Evolutionary conservation across 2,113 vertebrate genomes (phyloP).

Genomic region (Psettodes erumei): DNA sequence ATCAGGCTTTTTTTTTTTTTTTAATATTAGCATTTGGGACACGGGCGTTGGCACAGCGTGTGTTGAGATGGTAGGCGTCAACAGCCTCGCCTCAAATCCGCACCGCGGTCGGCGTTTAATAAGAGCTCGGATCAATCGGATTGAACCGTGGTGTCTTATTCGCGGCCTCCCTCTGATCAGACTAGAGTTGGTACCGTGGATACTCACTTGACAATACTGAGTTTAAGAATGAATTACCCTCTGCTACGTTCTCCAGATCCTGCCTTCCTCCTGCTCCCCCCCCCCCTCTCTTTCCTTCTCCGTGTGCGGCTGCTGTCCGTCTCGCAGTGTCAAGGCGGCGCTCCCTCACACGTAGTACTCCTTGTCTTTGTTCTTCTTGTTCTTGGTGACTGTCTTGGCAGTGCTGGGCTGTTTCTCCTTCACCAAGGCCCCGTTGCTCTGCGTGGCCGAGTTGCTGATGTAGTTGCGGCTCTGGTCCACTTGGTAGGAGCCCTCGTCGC

Average conservation of each 20-base stretch:
- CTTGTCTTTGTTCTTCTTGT: conserved; percentile 97
- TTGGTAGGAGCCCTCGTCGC: conserved; percentile 95
- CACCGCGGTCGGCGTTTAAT: neutral
- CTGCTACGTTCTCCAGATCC: conserved; percentile 20
- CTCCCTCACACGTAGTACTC: conserved; percentile 93
- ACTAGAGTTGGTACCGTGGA: conserved; percentile 29
- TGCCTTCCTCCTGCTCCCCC: conserved; percentile 23
- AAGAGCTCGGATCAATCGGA: conserved; percentile 25
- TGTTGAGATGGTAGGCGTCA: conserved; percentile 37
- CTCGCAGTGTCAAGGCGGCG: conserved; percentile 44
- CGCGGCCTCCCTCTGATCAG: conserved; percentile 17
- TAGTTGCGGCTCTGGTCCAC: conserved; percentile 96
- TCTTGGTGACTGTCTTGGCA: conserved; percentile 90
- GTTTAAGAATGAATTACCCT: conserved; percentile 25
- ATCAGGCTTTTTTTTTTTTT: conserved; percentile 49
- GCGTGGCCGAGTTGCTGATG: conserved; percentile 94
- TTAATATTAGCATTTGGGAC: conserved; percentile 35
- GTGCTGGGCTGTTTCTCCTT: conserved; percentile 89
- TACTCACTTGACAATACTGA: conserved; percentile 63
- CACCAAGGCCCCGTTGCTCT: conserved; percentile 90
- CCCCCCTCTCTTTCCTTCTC: conserved; percentile 59
- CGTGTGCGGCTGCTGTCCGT: conserved; percentile 60
- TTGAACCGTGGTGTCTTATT: conserved; percentile 1
- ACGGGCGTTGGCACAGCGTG: conserved; percentile 68
- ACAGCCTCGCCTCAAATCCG: conserved; percentile 25